Evolutionary conservation across 2,797 vertebrate genomes (phyloP), one percentile per base, ranked within the genome.

Genomic region (Zalophus californianus): DNA sequence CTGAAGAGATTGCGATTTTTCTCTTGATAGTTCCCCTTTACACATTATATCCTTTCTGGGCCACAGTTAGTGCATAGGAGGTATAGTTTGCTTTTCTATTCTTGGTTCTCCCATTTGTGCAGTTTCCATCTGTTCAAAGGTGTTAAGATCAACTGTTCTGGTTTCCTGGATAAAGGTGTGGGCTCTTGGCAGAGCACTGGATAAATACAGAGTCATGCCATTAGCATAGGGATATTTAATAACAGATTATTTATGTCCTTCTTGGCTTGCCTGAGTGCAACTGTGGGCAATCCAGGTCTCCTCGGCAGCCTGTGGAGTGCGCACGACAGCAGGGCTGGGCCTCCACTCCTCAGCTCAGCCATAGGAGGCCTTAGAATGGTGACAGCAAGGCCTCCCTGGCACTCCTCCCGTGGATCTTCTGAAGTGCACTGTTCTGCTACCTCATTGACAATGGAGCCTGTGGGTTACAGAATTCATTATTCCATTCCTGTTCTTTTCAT

Each of bases 111-210:
- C 95, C 96, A 84, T 95, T 96, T 78, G 66, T 83, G 66, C 78
- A 25, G 54, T 91, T 96, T 92, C 97, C 96, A 97, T 97, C 96
- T 98, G 98, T 94, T 97, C 96, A n/a, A 82, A 97, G 97, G 98
- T 96, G 96, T 92, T 95, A 95, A 96, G 96, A 97, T 97, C 96
- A 89, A 94, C 86, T 21, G 64, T 66, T 92, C 97, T 89, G 96
- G 86, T 94, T 97, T 97, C 93, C 88, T 75, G 96, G 92, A 96
- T 91, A 93, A 96, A 97, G 95, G 83, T 90, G 56, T 75, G 91
- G 85, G 96, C 97, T 97, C 83, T 94, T 86, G 94, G 96, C 87
- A 92, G 92, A 66, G 58, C 0, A 56, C 90, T 91, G 82, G 73
- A 70, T 97, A 97, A 97, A 97, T 72, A 94, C 56, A 58, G 90